Evolutionary conservation across 2,888 invertebrate genomes (phyloP).

Genomic region (Amblyjoppa proteus): DNA sequence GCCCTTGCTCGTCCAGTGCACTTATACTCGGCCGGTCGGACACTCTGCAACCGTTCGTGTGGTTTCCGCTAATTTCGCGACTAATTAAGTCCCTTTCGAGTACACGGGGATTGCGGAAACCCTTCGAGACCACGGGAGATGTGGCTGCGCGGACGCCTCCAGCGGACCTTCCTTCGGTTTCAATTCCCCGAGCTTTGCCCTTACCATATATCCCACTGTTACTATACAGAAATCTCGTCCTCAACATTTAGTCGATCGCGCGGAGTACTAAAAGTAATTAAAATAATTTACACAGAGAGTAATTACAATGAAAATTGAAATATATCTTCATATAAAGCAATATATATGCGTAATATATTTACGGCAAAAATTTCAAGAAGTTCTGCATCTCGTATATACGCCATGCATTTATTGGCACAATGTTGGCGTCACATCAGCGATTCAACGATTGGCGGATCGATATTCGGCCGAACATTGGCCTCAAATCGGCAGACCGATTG

Average conservation of each 20-base stretch:
- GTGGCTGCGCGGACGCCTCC: not conserved
- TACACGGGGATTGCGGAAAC: conserved; percentile 69
- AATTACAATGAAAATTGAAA: too few relatives aligned
- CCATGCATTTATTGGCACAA: too few relatives aligned
- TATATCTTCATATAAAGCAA: too few relatives aligned
- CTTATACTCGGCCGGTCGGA: conserved; percentile 37
- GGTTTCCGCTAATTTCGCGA: conserved; percentile 77
- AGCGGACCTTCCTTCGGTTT: not conserved
- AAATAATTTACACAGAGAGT: too few relatives aligned
- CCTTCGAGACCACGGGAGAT: conserved; percentile 7
- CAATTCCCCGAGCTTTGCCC: not conserved
- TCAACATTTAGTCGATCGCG: not conserved
- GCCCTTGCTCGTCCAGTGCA: conserved; percentile 17
- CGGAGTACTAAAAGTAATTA: not conserved
- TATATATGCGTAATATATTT: too few relatives aligned
- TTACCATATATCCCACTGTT: not conserved
- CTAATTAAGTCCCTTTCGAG: conserved; percentile 76
- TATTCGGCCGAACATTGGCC: too few relatives aligned
- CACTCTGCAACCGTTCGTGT: conserved; percentile 53
- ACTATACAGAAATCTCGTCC: not conserved
- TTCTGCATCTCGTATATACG: too few relatives aligned
- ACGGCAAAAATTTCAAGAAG: too few relatives aligned
- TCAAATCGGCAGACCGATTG: too few relatives aligned
- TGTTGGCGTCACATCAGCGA: too few relatives aligned
- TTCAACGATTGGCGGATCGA: too few relatives aligned